Percentiles rank a stretch among this genome's conserved stretches.
phyloP scores from a whole-genome alignment of 2,888 invertebrate species.

The Clanis bilineata region DNA sequence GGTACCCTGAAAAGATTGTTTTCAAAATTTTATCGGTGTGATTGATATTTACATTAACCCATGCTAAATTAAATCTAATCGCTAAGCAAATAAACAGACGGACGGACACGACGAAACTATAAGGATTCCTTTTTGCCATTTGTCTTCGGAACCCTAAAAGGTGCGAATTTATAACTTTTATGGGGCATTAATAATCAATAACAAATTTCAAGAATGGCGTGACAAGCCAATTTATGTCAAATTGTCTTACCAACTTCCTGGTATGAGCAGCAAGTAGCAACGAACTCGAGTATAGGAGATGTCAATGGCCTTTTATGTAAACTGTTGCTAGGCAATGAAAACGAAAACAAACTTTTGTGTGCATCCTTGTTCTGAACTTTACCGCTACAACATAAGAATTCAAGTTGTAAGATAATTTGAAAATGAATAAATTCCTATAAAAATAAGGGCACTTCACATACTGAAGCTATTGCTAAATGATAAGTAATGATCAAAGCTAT shows the following conservation, averaged over 20 bases:
- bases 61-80: too few species aligned
- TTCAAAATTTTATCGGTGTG: too few species aligned
- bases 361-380: constrained; percentile 29
- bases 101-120: too few species aligned
- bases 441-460: constrained; percentile 50
- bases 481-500: neutral
- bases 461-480: constrained; percentile 26
- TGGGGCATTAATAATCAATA: neutral
- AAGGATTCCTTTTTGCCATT: too few species aligned
- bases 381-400: constrained; percentile 32
- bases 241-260: constrained; percentile 28
- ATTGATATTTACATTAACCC: too few species aligned
- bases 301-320: constrained; percentile 51
- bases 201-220: neutral
- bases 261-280: constrained; percentile 20
- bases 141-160: too few species aligned
- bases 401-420: constrained; percentile 21
- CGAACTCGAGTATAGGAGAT: constrained; percentile 26
- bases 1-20: too few species aligned
- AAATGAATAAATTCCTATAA: constrained; percentile 20
- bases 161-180: too few species aligned
- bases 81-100: too few species aligned
- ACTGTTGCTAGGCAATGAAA: constrained; percentile 61
- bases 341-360: constrained; percentile 48
- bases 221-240: neutral